phyloP scores from a whole-genome alignment of 1,140 invertebrate genomes.

The Calliphora vicina region DNA sequence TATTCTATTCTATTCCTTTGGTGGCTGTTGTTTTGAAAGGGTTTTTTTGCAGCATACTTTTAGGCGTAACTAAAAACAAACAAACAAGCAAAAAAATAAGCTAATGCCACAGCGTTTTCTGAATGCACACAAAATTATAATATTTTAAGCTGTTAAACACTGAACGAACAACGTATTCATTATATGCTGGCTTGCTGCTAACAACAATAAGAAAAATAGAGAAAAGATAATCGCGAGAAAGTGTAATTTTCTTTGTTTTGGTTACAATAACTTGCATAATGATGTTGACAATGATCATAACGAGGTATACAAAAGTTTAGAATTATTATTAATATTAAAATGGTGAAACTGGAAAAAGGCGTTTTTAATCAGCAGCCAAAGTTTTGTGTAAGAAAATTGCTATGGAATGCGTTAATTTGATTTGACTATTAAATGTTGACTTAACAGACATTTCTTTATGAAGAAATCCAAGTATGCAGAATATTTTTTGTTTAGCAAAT shows the following conservation, averaged over 20 bases:
- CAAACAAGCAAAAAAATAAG: neutral
- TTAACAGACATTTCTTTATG: too few relatives aligned
- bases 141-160: conserved; percentile 7
- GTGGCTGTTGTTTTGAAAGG: conserved; percentile 11
- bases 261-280: neutral
- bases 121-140: neutral
- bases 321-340: too few relatives aligned
- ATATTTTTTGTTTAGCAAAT: too few relatives aligned
- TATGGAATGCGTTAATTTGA: too few relatives aligned
- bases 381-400: too few relatives aligned
- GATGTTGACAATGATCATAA: neutral
- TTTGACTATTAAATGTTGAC: too few relatives aligned
- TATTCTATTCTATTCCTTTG: neutral
- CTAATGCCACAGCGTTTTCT: neutral
- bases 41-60: neutral
- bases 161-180: neutral
- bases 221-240: neutral
- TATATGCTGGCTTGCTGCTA: neutral
- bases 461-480: too few relatives aligned
- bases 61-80: neutral
- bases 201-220: neutral
- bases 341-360: too few relatives aligned
- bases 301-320: too few relatives aligned
- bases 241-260: conserved; percentile 24
- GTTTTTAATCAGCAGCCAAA: too few relatives aligned